Evolutionary conservation across 2,797 vertebrate species (phyloP), one percentile per base, ranked within the genome.

Genomic region (Diceros bicornis): DNA sequence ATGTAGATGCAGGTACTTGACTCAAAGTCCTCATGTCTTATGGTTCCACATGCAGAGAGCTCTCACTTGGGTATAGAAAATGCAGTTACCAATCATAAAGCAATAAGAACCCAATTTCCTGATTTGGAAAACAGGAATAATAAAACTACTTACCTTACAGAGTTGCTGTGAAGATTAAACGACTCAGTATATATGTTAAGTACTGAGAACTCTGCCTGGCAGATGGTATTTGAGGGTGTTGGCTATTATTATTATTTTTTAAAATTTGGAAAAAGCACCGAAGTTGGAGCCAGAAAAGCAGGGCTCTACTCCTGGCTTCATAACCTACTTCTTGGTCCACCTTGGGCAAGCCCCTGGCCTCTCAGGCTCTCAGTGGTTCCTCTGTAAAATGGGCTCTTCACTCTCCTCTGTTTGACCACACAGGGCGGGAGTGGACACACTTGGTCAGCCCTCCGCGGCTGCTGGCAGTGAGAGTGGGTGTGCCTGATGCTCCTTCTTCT

Each of bases 81-180:
- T 25, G 64, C 11, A 74, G 69, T 37, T 78, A 34, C 29, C 10
- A 23, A 27, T 6, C 20, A 57, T 7, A n/a, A 62, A 96, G 18
- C 88, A 75, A 17, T 25, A 59, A 52, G 83, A 84, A 10, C 4
- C 6, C 29, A 71, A 25, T 17, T 71, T 84, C 29, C 68, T 93
- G 11, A 69, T 75, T 91, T 89, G n/a, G 82, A 79, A 97, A 93
- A 41, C 17, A 44, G 44, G 27, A 61, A 83, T 57, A 52, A 61
- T 71, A 27, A 81, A 41, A 72, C 50, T 59, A 55, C 29, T 69
- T 50, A 57, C 52, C 34, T 89, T 34, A 32, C 1, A 93, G 82
- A 12, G 68, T 85, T 87, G 62, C 37, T 93, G 62, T 75, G 66
- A 81, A 85, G 55, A 92, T 47, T 75, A 87, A 89, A n/a, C 77